phyloP scores from a whole-genome alignment of 2,797 vertebrate species.

The Synaphobranchus kaupii region DNA sequence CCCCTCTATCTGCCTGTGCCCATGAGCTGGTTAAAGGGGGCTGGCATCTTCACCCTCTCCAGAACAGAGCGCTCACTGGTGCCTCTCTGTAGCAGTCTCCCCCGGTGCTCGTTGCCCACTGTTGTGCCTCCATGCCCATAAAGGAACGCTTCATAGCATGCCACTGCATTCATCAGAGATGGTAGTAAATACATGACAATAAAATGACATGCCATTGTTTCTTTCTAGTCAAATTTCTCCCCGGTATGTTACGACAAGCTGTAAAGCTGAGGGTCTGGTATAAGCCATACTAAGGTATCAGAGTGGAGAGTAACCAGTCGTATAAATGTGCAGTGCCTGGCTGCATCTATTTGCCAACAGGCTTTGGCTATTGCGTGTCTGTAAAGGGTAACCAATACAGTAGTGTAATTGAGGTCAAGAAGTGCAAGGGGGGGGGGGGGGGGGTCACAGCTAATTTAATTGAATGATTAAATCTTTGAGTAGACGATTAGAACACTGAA shows the following conservation, averaged over 20 bases:
- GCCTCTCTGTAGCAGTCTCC: neutral
- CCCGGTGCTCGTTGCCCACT: neutral
- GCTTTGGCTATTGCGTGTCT: neutral
- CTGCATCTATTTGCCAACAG: neutral
- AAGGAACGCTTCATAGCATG: neutral
- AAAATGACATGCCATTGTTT: neutral
- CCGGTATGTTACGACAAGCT: neutral
- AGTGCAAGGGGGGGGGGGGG: no score
- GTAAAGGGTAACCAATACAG: neutral
- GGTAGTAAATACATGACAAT: neutral
- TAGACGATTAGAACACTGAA: neutral
- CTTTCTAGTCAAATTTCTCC: neutral
- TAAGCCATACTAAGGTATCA: neutral
- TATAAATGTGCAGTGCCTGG: neutral
- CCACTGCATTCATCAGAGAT: neutral
- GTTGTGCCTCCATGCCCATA: neutral
- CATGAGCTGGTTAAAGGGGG: neutral
- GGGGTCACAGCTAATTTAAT: conserved; percentile 7
- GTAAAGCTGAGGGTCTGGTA: neutral
- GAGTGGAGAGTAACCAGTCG: neutral
- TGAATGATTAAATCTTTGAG: conserved; percentile 6
- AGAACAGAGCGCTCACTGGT: neutral
- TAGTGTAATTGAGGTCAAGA: conserved; percentile 5
- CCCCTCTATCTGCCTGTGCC: neutral
- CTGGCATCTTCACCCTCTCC: neutral